Base-by-base conservation (phyloP, 2,888 invertebrate genomes). In the Entomobrya multifasciata region DNA sequence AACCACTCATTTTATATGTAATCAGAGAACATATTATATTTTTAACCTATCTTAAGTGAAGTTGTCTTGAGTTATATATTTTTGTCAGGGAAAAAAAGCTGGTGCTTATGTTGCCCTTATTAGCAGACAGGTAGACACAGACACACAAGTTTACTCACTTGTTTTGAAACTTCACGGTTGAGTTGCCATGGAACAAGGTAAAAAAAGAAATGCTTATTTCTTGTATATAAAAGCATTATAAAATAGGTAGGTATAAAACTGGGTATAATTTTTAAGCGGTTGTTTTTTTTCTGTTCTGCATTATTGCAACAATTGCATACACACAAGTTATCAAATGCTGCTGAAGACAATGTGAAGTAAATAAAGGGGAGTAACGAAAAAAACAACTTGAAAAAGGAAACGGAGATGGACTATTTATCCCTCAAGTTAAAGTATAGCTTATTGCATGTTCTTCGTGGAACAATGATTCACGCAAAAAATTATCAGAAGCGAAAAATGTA, bases 101-200 rank as follows among this genome's bases (percentile, higher is more conserved):
- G n/a, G n/a, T n/a, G n/a, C n/a, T n/a, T n/a, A n/a, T 36, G 36
- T 6, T 36, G 49, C 47, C 25, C 27, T 22, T 70, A 70, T 70
- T 55, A 41, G 52, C 22, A 27, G n/a, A n/a, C n/a, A n/a, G 36
- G 62, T 6, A 8, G 4, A 36, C 36, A 8, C 36, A 36, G 36
- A 10, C 30, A 74, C 17, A 20, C 55, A 1, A 74, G 49, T 74
- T 55, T 52, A 41, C 36, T 36, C 36, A 36, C 74, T 36, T 36
- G 55, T 52, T 74, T 52, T 74, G 52, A 30, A 36, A 36, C 74
- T 27, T 74, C 74, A 74, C 20, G 74, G 55, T 74, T 74, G 55
- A 55, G 74, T n/a, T 52, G 17, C 36, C 74, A 74, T 55, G 74
- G 74, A 74, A 74, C 74, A 55, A 74, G 74, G 74, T 74, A 74